Evolutionary conservation across 2,797 vertebrate genomes (phyloP).

Genomic region (Buceros bicornis): DNA sequence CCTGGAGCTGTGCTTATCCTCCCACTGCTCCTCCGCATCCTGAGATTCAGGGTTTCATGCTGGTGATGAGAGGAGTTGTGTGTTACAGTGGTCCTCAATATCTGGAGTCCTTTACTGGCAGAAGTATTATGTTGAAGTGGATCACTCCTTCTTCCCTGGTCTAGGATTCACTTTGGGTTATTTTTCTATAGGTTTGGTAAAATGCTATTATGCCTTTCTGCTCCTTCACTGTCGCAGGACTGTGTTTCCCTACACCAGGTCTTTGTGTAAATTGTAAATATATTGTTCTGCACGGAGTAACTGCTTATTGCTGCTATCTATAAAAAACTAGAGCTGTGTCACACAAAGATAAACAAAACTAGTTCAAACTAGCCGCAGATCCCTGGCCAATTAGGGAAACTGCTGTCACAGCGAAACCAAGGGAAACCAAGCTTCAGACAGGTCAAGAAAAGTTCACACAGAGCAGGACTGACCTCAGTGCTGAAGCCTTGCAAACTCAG

Average conservation of each 20-base stretch:
- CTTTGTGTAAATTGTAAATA: background rate
- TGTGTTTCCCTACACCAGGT: background rate
- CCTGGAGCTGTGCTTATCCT: background rate
- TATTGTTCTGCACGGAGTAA: background rate
- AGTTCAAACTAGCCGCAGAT: background rate
- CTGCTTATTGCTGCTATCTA: background rate
- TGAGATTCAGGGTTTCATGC: background rate
- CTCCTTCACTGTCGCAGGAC: background rate
- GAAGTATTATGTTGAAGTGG: background rate
- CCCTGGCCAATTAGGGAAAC: background rate
- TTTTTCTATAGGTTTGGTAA: background rate
- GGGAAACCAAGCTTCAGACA: background rate
- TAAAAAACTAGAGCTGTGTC: background rate
- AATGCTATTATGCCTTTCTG: background rate
- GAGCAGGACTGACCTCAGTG: accelerated
- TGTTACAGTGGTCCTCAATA: background rate
- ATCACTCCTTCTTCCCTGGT: background rate
- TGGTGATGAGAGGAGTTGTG: accelerated
- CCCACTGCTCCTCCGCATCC: background rate
- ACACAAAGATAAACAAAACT: background rate
- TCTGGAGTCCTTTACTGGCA: background rate
- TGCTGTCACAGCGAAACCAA: background rate
- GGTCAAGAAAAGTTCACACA: background rate
- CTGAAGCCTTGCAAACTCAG: background rate
- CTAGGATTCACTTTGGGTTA: background rate